Conservation (phyloP, 2,113 vertebrate genomes). For the Brachypteracias leptosomus region DNA sequence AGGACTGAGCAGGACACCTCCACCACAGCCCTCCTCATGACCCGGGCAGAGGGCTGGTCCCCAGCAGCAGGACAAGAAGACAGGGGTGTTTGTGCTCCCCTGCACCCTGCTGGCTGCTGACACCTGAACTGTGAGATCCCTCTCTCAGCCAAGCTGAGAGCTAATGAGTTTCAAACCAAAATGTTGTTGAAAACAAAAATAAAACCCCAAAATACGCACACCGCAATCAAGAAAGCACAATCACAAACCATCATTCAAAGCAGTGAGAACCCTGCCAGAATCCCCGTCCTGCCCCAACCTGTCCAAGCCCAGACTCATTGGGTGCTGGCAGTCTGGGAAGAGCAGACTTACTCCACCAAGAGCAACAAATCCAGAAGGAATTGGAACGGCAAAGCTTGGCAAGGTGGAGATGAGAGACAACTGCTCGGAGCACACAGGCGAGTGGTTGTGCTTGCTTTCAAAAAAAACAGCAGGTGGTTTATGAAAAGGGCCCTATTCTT, state of each 20-base stretch:
- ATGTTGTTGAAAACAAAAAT: slow-evolving; percentile 41
- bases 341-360: neutral
- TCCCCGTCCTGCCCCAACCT: slow-evolving; percentile 28
- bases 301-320: slow-evolving; percentile 1
- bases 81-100: accelerated
- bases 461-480: slow-evolving; percentile 54
- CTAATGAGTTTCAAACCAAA: neutral
- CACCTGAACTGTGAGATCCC: neutral
- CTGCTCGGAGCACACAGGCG: neutral
- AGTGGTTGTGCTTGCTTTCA: slow-evolving; percentile 46
- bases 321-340: slow-evolving; percentile 18
- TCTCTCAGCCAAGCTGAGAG: neutral
- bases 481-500: slow-evolving; percentile 60
- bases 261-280: neutral
- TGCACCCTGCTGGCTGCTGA: accelerated
- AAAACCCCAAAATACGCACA: slow-evolving; percentile 14
- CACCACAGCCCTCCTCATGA: neutral
- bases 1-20: neutral
- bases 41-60: accelerated
- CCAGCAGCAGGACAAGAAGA: neutral
- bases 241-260: slow-evolving; percentile 39
- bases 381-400: neutral
- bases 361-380: slow-evolving; percentile 3
- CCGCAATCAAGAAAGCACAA: slow-evolving; percentile 18
- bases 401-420: slow-evolving; percentile 47